Percentiles rank a stretch among this genome's conserved stretches.
Conservation (phyloP, 2,113 vertebrate species). For the Bagarius yarrelli region DNA sequence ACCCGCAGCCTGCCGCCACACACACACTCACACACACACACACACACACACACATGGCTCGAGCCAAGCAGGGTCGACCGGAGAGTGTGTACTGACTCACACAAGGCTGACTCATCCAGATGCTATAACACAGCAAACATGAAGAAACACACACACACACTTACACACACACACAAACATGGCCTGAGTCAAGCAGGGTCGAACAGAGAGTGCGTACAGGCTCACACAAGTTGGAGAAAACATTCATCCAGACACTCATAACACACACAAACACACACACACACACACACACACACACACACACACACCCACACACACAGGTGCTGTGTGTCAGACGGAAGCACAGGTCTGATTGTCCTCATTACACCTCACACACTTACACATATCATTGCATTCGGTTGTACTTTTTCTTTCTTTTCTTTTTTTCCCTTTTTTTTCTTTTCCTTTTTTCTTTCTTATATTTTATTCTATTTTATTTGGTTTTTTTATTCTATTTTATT, state of each 20-base stretch:
- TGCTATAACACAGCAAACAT: conserved; percentile 46
- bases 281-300: conserved; percentile 33
- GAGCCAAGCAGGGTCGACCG: conserved; percentile 57
- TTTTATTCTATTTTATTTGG: background rate
- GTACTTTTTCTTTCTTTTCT: background rate
- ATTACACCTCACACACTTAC: conserved; percentile 1
- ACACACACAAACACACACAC: conserved; percentile 1
- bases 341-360: conserved; percentile 13
- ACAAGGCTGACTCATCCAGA: conserved; percentile 41
- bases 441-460: too few species aligned
- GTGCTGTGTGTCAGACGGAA: conserved; percentile 44
- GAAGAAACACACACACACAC: conserved; percentile 53
- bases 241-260: conserved; percentile 48
- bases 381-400: background rate
- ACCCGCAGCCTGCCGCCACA: conserved; percentile 57
- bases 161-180: conserved; percentile 49
- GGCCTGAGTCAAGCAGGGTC: too few species aligned
- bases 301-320: conserved; percentile 26
- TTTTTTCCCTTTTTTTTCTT: background rate
- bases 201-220: too few species aligned
- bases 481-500: background rate
- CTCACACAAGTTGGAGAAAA: background rate
- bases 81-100: conserved; percentile 50
- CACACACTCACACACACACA: conserved; percentile 62
- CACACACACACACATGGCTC: conserved; percentile 68